These are phyloP conservation scores for Odontesthes bonariensis DNA, from an alignment of 2,113 vertebrate genomes.

Conservation along the genomic window DNA sequence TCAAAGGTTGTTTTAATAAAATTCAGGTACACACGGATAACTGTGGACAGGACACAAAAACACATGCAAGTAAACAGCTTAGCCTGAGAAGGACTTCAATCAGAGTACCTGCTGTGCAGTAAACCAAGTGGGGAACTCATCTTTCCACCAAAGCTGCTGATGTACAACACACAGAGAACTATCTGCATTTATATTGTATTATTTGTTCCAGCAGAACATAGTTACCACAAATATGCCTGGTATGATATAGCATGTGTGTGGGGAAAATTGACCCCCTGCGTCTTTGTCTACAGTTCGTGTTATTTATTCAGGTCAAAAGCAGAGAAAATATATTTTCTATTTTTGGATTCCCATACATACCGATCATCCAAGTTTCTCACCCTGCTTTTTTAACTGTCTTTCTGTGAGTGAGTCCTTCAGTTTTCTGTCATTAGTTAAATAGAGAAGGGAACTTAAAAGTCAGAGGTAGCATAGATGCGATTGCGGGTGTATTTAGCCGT, in stretches of 20 bases:
- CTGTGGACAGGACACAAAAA: constrained; percentile 34
- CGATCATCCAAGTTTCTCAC: not conserved
- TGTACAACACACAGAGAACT: not conserved
- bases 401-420: not conserved
- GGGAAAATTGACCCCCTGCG: not conserved
- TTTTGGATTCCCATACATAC: not conserved
- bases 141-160: constrained; percentile 1
- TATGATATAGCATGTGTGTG: constrained; percentile 6
- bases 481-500: constrained; percentile 18
- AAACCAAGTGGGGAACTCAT: not conserved
- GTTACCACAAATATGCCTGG: constrained; percentile 33
- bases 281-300: not conserved
- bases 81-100: constrained; percentile 32
- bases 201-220: not conserved
- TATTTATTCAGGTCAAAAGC: constrained; percentile 12
- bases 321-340: not conserved
- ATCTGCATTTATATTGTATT: constrained; percentile 8
- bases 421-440: not conserved
- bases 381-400: not conserved
- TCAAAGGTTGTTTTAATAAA: not conserved
- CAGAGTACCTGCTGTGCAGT: constrained; percentile 6
- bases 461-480: not conserved
- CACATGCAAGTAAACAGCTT: constrained; percentile 43
- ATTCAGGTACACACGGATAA: constrained; percentile 17
- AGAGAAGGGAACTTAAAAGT: constrained; percentile 10